A percentile compares a stretch with the other conserved stretches of the same genome.
These are phyloP conservation scores for Colletes collaris DNA, from an alignment of 2,888 invertebrate species.

Conservation along the genomic window DNA sequence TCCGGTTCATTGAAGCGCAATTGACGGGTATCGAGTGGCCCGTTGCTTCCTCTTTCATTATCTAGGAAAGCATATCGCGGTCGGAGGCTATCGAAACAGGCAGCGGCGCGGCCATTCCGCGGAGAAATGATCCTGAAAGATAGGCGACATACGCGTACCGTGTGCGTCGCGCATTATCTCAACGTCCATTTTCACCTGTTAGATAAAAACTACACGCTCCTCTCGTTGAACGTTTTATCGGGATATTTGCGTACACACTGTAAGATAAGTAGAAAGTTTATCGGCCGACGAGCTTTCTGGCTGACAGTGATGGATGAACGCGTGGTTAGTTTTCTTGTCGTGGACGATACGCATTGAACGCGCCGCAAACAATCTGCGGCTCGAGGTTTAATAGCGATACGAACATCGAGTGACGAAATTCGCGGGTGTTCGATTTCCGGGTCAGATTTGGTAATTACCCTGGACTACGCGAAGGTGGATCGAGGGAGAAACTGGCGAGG, in stretches of 20 bases:
- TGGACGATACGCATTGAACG: not conserved
- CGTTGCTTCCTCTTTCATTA: constrained; percentile 28
- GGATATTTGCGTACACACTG: constrained; percentile 26
- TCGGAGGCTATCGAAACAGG: constrained; percentile 11
- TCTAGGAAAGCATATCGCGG: constrained; percentile 20
- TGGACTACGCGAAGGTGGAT: not conserved
- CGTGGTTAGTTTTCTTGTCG: constrained; percentile 30
- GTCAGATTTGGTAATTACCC: no score
- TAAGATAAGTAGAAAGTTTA: constrained; percentile 57
- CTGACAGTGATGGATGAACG: constrained; percentile 54
- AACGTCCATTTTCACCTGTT: constrained; percentile 23
- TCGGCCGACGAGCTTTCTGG: constrained; percentile 29
- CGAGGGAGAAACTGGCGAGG: not conserved
- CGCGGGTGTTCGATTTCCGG: not conserved
- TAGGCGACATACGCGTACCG: not conserved
- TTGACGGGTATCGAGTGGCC: constrained; percentile 23
- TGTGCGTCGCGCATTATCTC: constrained; percentile 1
- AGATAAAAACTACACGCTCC: constrained; percentile 1
- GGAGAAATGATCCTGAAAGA: not conserved
- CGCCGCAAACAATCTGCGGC: not conserved
- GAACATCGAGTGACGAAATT: constrained; percentile 10
- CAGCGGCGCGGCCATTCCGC: constrained; percentile 2
- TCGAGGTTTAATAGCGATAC: not conserved
- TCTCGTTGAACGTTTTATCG: constrained; percentile 27
- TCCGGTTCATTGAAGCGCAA: constrained; percentile 52